These are phyloP conservation scores for Psittacula echo DNA, from an alignment of 2,797 vertebrate genomes.

Conservation along the genomic window DNA sequence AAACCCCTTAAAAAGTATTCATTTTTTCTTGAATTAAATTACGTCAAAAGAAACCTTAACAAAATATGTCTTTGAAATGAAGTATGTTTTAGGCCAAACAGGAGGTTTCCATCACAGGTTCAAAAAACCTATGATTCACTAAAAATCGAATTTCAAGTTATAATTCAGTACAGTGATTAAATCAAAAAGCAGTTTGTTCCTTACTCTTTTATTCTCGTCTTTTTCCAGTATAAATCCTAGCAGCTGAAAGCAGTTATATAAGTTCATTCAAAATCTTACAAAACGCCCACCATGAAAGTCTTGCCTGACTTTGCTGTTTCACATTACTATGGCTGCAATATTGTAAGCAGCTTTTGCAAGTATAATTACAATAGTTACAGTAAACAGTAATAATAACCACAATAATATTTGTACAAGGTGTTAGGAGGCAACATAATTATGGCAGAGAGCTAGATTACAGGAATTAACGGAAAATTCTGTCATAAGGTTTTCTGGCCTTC, in stretches of 20 bases:
- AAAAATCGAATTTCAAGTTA: neutral
- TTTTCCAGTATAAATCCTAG: neutral
- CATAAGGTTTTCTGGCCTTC: conserved; percentile 19
- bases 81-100: neutral
- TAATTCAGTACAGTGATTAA: neutral
- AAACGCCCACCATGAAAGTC: neutral
- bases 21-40: neutral
- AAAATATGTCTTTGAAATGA: neutral
- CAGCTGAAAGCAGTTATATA: neutral
- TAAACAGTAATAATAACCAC: neutral
- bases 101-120: neutral
- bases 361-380: neutral
- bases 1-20: neutral
- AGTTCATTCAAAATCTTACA: neutral
- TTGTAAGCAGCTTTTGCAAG: neutral
- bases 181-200: neutral
- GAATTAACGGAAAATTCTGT: conserved; percentile 43
- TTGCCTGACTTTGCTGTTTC: neutral
- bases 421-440: neutral
- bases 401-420: neutral
- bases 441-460: neutral
- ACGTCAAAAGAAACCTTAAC: neutral
- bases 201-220: neutral
- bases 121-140: neutral
- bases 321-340: neutral